These are phyloP conservation scores for Hycleus cichorii DNA, from an alignment of 1,140 invertebrate species.

Conservation along the genomic window DNA sequence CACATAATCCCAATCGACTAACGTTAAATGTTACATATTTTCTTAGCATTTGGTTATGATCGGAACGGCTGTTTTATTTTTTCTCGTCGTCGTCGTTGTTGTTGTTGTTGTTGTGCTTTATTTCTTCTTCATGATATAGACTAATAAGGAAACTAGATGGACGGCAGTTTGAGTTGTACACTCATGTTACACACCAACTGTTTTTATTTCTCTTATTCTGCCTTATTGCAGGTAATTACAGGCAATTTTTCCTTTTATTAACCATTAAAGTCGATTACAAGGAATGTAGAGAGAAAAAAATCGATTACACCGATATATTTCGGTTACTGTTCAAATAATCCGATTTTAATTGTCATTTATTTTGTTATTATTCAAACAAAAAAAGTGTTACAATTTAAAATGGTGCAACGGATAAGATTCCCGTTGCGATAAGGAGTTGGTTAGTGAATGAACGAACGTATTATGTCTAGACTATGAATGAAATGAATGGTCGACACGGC, in stretches of 20 bases:
- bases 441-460: constrained; percentile 22
- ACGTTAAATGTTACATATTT: constrained; percentile 8
- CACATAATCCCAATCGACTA: not conserved
- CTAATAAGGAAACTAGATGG: constrained; percentile 17
- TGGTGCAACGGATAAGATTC: constrained; percentile 12
- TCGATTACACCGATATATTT: too few relatives aligned
- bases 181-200: not conserved
- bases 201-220: not conserved
- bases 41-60: constrained; percentile 5
- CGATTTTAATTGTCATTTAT: too few relatives aligned
- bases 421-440: constrained; percentile 13
- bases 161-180: constrained; percentile 1
- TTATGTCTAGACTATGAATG: constrained; percentile 22
- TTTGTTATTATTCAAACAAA: too few relatives aligned
- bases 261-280: too few relatives aligned
- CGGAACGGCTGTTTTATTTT: constrained; percentile 4
- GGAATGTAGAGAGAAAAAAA: too few relatives aligned
- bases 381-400: constrained; percentile 7
- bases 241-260: too few relatives aligned
- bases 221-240: not conserved
- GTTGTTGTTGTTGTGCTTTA: too few relatives aligned
- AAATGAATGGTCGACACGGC: constrained; percentile 22
- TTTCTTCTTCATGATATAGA: not conserved
- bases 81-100: too few relatives aligned
- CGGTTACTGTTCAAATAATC: too few relatives aligned